phyloP scores from a whole-genome alignment of 2,797 vertebrate species.

The Dipus sagitta region DNA sequence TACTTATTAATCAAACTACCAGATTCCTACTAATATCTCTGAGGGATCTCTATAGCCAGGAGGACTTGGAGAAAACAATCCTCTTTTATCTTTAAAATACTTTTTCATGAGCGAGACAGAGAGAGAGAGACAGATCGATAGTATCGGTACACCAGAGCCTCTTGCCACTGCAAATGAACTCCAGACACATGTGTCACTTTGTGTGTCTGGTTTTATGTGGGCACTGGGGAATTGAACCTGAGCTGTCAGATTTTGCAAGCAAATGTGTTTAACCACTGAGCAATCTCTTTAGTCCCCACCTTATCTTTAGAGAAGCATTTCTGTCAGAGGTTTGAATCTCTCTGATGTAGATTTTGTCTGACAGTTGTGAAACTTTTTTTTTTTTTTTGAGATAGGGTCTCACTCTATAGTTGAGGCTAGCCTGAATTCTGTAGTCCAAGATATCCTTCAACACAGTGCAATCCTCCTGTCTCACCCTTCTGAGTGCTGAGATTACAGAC shows the following conservation, averaged over 20 bases:
- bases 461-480: neutral
- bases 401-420: neutral
- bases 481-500: neutral
- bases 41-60: neutral
- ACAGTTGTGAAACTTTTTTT: neutral
- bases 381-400: neutral
- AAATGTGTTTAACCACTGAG: too few relatives aligned
- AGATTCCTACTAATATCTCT: neutral
- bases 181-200: too few relatives aligned
- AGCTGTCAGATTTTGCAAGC: too few relatives aligned
- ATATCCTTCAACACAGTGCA: neutral
- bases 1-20: neutral
- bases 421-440: too few relatives aligned
- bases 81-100: too few relatives aligned
- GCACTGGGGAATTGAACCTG: too few relatives aligned
- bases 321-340: neutral
- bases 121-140: too few relatives aligned
- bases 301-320: neutral
- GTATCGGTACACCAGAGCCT: too few relatives aligned
- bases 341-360: neutral
- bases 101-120: neutral
- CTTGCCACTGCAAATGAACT: too few relatives aligned
- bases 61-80: neutral
- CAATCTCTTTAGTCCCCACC: too few relatives aligned
- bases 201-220: too few relatives aligned